Base-by-base conservation (phyloP, 2,888 invertebrate species). In the Caenorhabditis sp. region DNA sequence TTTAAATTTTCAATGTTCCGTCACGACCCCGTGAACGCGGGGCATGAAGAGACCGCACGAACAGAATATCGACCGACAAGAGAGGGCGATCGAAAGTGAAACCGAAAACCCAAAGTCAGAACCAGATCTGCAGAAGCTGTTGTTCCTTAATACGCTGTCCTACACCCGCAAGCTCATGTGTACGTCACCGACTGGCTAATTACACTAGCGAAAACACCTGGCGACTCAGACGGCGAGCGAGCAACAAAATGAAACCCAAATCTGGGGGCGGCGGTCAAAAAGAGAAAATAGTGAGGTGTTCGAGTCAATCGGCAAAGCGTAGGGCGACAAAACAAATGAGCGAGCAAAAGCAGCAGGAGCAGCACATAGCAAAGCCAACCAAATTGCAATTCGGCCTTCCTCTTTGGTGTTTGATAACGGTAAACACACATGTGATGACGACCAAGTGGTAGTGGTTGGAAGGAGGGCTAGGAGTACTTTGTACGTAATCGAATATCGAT, bases 361-460 rank as follows among this genome's bases (percentile, higher is more conserved):
- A 68, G 32, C 58, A 43, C 58, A 58, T 45, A 59, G 68, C 37
- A 70, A 59, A 70, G 52, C 59, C 59, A 70, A 59, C 58, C 53
- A 61, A 59, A 70, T 70, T 70, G 59, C 70, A 70, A 70, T 59
- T 59, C 59, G 70, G 70, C 59, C 59, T 59, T 70, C 59, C 53
- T 59, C 59, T 70, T 59, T 70, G 70, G 53, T 59, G 59, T 70
- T 70, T 70, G 70, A 70, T 70, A 70, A 70, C 70, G 70, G 70
- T 70, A 70, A 70, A 70, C 70, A 70, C 70, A 59, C 59, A 59
- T 53, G 52, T 53, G 52, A 53, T 58, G 56, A 59, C 50, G 59
- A 37, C 32, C 39, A 45, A 45, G 52, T 52, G 52, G 52, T 58
- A 50, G 43, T 58, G 68, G 68, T 58, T 52, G 50, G 58, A 68